These are phyloP conservation scores for Sebastolobus altivelis DNA, from an alignment of 2,797 vertebrate species.

Conservation along the genomic window DNA sequence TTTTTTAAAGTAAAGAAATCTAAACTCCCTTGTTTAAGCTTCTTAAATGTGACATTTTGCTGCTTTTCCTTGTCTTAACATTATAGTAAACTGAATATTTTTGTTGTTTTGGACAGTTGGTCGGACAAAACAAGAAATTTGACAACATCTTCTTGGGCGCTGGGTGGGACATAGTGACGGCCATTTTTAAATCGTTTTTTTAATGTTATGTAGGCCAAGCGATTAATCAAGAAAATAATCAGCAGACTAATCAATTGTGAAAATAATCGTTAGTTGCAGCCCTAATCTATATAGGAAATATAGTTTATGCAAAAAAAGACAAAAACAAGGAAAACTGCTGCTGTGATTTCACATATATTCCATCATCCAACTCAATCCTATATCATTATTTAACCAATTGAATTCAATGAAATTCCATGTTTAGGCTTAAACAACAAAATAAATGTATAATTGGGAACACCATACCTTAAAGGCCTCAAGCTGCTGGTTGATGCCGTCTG, in stretches of 20 bases:
- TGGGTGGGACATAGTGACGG: too few species aligned
- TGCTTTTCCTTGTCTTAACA: not conserved
- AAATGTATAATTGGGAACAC: constrained; percentile 5
- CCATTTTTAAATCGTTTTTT: too few species aligned
- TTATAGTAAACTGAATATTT: not conserved
- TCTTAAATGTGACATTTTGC: not conserved
- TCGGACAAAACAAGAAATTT: not conserved
- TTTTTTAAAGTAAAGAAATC: not conserved
- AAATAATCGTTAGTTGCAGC: too few species aligned
- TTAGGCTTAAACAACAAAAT: not conserved
- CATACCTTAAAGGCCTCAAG: constrained; percentile 95
- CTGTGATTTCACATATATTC: not conserved
- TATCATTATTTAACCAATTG: not conserved
- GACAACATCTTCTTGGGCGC: too few species aligned
- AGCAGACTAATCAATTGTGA: too few species aligned
- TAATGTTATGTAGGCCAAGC: not conserved
- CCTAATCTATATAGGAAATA: not conserved
- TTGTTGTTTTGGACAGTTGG: not conserved
- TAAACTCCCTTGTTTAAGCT: not conserved
- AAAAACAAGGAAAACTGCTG: not conserved
- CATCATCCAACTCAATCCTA: not conserved
- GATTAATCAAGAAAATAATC: not conserved
- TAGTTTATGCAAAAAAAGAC: not conserved
- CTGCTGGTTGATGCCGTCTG: constrained; percentile 95
- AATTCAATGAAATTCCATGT: not conserved